Evolutionary conservation across 2,113 vertebrate genomes (phyloP).

Genomic region (Aegotheles bennettii): DNA sequence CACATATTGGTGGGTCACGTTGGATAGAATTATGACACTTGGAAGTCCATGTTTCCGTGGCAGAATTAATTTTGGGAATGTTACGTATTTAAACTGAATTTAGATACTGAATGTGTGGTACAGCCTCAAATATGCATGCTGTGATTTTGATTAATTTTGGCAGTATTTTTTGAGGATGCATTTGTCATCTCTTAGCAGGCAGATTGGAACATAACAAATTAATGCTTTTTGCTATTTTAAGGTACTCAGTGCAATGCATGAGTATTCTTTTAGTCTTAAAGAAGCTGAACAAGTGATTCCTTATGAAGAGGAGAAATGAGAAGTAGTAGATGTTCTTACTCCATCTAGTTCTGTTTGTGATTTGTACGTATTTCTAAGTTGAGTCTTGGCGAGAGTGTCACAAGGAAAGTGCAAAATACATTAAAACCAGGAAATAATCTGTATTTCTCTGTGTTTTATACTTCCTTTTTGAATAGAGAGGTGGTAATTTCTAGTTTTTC

Average conservation of each 20-base stretch:
- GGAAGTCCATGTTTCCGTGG: background rate
- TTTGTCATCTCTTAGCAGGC: background rate
- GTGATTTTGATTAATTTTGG: background rate
- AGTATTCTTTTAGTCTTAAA: background rate
- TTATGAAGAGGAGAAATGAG: background rate
- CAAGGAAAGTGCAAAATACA: background rate
- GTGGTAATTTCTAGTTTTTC: background rate
- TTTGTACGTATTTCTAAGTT: background rate
- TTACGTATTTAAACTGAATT: background rate
- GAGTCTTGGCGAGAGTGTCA: background rate
- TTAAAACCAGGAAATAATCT: background rate
- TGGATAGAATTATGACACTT: background rate
- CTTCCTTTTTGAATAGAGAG: background rate
- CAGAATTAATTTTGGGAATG: background rate
- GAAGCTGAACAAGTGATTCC: background rate
- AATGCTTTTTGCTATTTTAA: background rate
- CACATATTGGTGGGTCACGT: background rate
- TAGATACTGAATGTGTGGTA: background rate
- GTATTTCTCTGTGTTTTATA: background rate
- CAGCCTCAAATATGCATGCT: background rate
- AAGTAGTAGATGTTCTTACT: background rate
- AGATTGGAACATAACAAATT: background rate
- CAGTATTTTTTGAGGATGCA: background rate
- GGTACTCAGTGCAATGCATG: background rate
- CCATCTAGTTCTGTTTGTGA: background rate